These are phyloP conservation scores for Pandemis corylana DNA, from an alignment of 2,888 invertebrate genomes.

Conservation along the genomic window DNA sequence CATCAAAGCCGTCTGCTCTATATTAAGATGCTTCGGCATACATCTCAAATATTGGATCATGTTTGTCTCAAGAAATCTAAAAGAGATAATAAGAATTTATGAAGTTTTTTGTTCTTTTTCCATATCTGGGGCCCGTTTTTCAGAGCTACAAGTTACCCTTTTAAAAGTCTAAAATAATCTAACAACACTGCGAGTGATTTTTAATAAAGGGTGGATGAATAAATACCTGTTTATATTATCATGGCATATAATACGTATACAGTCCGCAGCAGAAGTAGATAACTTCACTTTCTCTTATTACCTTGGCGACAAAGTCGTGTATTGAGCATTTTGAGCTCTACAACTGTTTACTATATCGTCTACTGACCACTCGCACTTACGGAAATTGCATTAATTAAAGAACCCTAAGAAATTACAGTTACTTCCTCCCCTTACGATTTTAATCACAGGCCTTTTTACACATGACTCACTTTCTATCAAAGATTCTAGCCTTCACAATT, in stretches of 20 bases:
- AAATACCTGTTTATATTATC: too few species aligned
- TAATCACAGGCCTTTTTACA: neutral
- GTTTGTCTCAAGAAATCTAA: neutral
- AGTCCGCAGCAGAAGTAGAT: too few species aligned
- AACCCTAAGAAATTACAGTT: constrained; percentile 14
- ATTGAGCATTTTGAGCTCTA: too few species aligned
- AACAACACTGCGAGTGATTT: too few species aligned
- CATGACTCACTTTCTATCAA: neutral
- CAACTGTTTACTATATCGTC: too few species aligned
- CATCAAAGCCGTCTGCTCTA: constrained; percentile 47
- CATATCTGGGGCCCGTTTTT: too few species aligned
- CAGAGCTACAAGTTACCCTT: too few species aligned
- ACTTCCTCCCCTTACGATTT: neutral
- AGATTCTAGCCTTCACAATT: neutral
- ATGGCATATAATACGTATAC: too few species aligned
- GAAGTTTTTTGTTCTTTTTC: neutral
- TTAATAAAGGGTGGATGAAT: too few species aligned
- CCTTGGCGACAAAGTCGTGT: too few species aligned
- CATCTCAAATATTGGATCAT: constrained; percentile 39
- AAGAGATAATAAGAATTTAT: neutral
- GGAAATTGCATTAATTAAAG: constrained; percentile 26
- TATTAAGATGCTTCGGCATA: constrained; percentile 45
- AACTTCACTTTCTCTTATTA: too few species aligned
- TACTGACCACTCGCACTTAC: neutral
- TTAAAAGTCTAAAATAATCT: too few species aligned